These are phyloP conservation scores for Eudasyphora cyanicolor DNA, from an alignment of 2,888 invertebrate species.

Conservation along the genomic window DNA sequence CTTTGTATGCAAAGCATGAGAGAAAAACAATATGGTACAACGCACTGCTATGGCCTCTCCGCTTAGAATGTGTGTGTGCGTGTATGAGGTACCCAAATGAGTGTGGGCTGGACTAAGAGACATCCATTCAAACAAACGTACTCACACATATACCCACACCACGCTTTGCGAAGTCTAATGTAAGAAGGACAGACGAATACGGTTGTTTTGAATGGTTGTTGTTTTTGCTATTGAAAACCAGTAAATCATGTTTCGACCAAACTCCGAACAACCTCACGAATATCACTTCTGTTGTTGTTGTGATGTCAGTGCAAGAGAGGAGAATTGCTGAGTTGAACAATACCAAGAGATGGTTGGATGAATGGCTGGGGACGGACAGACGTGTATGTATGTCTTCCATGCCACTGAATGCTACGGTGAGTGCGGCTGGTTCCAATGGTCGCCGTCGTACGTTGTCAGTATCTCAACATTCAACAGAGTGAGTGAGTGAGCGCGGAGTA, in stretches of 20 bases:
- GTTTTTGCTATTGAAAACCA: slow-evolving; percentile 65
- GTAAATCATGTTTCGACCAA: slow-evolving; percentile 67
- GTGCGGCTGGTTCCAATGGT: slow-evolving; percentile 37
- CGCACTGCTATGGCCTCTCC: slow-evolving; percentile 66
- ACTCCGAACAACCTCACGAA: slow-evolving; percentile 29
- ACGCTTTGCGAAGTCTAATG: slow-evolving; percentile 46
- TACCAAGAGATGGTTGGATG: slow-evolving; percentile 66
- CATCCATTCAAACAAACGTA: slow-evolving; percentile 48
- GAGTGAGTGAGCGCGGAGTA: slow-evolving; percentile 55
- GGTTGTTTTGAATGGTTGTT: slow-evolving; percentile 16
- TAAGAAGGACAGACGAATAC: slow-evolving; percentile 14
- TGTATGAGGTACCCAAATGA: slow-evolving; percentile 48
- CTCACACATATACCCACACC: no score
- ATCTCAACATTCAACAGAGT: slow-evolving; percentile 36
- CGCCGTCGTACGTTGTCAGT: slow-evolving; percentile 1
- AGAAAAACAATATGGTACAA: slow-evolving; percentile 48
- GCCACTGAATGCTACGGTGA: slow-evolving; percentile 42
- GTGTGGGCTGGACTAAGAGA: slow-evolving; percentile 75
- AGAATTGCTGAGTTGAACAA: slow-evolving; percentile 43
- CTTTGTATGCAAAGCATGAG: slow-evolving; percentile 3
- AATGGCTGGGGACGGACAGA: slow-evolving; percentile 66
- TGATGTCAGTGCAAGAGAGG: slow-evolving; percentile 34
- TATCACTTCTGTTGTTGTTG: not conserved
- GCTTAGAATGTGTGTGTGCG: slow-evolving; percentile 32
- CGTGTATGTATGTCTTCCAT: slow-evolving; percentile 53